Base-by-base conservation (phyloP, 1,140 invertebrate species). In the Bombus superbus region DNA sequence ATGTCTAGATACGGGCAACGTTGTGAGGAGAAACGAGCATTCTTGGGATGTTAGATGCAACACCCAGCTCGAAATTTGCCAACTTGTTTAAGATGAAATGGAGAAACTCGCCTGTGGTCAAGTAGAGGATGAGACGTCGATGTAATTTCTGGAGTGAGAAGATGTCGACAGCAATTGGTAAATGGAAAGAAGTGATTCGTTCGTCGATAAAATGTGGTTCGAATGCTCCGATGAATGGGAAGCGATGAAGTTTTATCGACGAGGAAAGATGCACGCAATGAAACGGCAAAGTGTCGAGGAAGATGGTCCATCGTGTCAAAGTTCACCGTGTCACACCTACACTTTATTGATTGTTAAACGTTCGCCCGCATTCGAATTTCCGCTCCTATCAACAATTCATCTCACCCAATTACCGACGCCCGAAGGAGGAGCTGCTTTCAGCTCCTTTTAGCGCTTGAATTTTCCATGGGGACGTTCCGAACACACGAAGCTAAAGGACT, bases 371-470 rank as follows among this genome's bases (percentile, higher is more conserved):
- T 62, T 72, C 18, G 38, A 53, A 62, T 42, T 71, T 73, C 35
- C n/a, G 15, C 1, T 68, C 11, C 28, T 25, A 44, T 81, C n/a
- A 81, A 81, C 53, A 35, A 62, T 73, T 81, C 42, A 57, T 73
- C 28, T 42, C 38, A 3, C n/a, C 68, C n/a, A 62, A 42, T 74
- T 74, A 81, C 38, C 40, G 42, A 68, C 64, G 78, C 35, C 38
- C 25, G 13, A 8, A n/a, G 68, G 9, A 35, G 35, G 25, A 40
- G 47, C 47, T 38, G 9, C 53, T 57, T 42, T 59, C 38, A 6
- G 11, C 53, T 73, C 69, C 80, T 74, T 62, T 74, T 74, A 62
- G 40, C 80, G 69, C n/a, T 62, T 81, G 32, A 73, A 81, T 81
- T 81, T 81, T 81, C 35, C 69, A 81, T 81, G 40, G 8, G 11